These are phyloP conservation scores for Nixonia krombeini DNA, from an alignment of 1,140 invertebrate genomes.

Conservation along the genomic window DNA sequence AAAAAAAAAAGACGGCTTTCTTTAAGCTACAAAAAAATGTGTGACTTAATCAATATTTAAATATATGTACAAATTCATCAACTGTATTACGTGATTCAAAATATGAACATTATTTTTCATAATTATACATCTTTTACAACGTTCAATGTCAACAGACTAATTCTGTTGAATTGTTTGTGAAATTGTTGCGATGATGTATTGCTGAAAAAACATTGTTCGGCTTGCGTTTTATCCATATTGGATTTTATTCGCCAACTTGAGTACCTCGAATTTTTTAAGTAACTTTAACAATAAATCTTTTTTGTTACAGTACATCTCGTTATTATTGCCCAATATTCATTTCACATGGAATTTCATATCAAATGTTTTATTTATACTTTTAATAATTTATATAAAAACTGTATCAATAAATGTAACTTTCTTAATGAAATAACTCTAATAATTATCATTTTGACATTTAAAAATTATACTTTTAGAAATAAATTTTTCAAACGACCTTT, in stretches of 20 bases:
- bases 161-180: conserved; percentile 12
- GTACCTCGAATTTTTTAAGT: conserved; percentile 35
- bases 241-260: conserved; percentile 8
- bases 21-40: too few species aligned
- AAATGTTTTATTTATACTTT: conserved; percentile 4
- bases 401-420: background rate
- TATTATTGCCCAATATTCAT: too few species aligned
- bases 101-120: too few species aligned
- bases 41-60: too few species aligned
- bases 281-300: conserved; percentile 32
- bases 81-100: too few species aligned
- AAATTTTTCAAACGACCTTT: too few species aligned
- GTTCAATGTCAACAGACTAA: conserved; percentile 4
- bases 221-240: background rate
- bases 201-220: conserved; percentile 6
- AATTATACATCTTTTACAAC: too few species aligned
- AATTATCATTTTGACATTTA: background rate
- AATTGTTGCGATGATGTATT: conserved; percentile 23
- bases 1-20: too few species aligned
- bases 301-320: conserved; percentile 17
- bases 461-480: too few species aligned
- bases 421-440: background rate
- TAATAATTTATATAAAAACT: conserved; percentile 2
- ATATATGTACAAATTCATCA: too few species aligned
- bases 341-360: too few species aligned